phyloP scores from a whole-genome alignment of 2,113 vertebrate genomes.

The Caloenas nicobarica region DNA sequence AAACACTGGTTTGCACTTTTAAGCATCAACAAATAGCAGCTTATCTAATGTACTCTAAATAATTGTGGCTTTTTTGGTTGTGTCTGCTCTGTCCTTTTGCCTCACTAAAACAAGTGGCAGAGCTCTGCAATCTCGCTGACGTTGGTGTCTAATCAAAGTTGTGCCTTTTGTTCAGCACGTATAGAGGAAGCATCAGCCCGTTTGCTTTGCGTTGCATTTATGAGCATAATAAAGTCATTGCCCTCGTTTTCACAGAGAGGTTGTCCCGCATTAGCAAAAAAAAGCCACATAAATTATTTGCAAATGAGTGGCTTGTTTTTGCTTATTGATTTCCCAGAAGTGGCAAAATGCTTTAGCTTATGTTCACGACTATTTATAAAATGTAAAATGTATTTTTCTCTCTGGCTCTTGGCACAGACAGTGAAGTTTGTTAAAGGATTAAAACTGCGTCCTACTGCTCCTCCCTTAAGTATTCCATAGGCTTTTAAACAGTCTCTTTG shows the following conservation, averaged over 20 bases:
- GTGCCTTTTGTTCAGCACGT: constrained; percentile 35
- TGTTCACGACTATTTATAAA: constrained; percentile 68
- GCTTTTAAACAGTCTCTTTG: constrained; percentile 8
- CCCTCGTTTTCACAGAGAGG: constrained; percentile 73
- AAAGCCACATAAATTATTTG: constrained; percentile 62
- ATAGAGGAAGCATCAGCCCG: constrained; percentile 1
- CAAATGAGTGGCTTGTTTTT: constrained; percentile 59
- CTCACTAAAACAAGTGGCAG: background rate
- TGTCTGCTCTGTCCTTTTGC: background rate
- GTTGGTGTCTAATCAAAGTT: background rate
- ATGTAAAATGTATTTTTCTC: constrained; percentile 49
- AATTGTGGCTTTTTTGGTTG: background rate
- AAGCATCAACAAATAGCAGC: background rate
- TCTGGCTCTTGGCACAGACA: constrained; percentile 23
- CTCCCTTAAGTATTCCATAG: constrained; percentile 8
- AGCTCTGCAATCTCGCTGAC: background rate
- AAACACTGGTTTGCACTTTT: background rate
- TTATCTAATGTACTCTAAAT: background rate
- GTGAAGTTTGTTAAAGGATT: constrained; percentile 38
- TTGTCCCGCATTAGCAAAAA: constrained; percentile 68
- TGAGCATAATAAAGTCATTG: constrained; percentile 73
- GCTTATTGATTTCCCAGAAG: constrained; percentile 70
- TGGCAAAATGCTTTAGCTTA: constrained; percentile 66
- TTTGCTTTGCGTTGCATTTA: constrained; percentile 68
- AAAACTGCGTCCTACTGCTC: background rate